These are phyloP conservation scores for Poecilia velifera DNA, from an alignment of 2,797 vertebrate genomes.

Conservation along the genomic window DNA sequence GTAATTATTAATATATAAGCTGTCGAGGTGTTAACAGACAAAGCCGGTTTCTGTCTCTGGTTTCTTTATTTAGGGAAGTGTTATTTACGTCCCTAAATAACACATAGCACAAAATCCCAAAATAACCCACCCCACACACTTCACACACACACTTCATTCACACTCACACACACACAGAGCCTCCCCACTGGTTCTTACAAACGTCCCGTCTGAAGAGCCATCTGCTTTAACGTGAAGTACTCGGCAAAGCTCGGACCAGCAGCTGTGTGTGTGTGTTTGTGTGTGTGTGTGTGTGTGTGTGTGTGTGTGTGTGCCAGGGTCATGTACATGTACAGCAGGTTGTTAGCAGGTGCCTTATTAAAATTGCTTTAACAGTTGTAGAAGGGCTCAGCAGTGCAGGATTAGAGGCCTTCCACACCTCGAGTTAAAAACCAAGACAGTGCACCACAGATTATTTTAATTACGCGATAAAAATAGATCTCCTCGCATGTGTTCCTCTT, in stretches of 20 bases:
- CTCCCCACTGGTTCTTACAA: constrained; percentile 42
- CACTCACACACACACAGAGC: constrained; percentile 40
- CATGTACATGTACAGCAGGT: constrained; percentile 36
- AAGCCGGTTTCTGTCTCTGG: constrained; percentile 41
- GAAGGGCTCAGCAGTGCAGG: constrained; percentile 31
- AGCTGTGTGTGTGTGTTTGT: constrained; percentile 36
- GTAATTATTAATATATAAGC: constrained; percentile 54
- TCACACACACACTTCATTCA: constrained; percentile 16
- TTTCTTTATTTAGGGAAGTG: constrained; percentile 14
- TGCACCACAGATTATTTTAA: constrained; percentile 4
- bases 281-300: not conserved
- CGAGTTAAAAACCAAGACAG: not conserved
- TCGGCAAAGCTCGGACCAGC: constrained; percentile 21
- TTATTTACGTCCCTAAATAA: constrained; percentile 65
- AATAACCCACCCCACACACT: constrained; percentile 61
- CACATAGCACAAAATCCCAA: constrained; percentile 56
- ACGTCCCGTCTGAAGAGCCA: constrained; percentile 61
- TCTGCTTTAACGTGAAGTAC: constrained; percentile 51
- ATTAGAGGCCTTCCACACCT: not conserved
- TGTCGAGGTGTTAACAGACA: constrained; percentile 26
- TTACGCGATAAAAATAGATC: constrained; percentile 1
- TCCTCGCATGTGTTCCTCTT: not conserved
- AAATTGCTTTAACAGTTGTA: constrained; percentile 28
- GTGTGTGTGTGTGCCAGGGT: constrained; percentile 18
- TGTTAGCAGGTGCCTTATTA: constrained; percentile 52